Evolutionary conservation across 2,113 vertebrate species (phyloP).

Genomic region (Nematolebias whitei): DNA sequence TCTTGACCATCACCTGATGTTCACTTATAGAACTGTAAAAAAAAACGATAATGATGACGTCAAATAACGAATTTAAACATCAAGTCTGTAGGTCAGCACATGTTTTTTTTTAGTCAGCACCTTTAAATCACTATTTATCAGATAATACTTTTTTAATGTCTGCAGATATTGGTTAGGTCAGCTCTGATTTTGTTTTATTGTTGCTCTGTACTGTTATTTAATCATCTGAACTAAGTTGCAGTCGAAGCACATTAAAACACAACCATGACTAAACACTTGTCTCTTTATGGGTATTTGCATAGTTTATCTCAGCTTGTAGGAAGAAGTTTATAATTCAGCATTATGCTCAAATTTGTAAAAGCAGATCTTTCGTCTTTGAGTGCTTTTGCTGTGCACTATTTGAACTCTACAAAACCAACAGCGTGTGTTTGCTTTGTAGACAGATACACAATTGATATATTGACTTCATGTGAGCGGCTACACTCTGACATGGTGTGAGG

Average conservation of each 20-base stretch:
- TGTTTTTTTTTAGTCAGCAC: conserved; percentile 8
- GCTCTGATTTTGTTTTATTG: neutral
- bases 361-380: neutral
- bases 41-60: neutral
- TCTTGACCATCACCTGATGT: neutral
- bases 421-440: neutral
- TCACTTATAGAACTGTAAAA: neutral
- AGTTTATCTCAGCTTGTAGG: neutral
- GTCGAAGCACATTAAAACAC: conserved; percentile 2
- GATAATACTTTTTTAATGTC: neutral
- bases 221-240: conserved; percentile 15
- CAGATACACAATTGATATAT: conserved; percentile 31
- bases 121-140: conserved; percentile 5
- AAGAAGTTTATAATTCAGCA: neutral
- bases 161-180: neutral
- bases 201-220: neutral
- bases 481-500: conserved; percentile 12
- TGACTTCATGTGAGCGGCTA: conserved; percentile 58
- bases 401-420: neutral
- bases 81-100: neutral
- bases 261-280: neutral
- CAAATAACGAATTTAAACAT: neutral
- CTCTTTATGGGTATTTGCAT: neutral
- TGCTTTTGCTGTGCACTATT: neutral
- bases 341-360: conserved; percentile 1